phyloP scores from a whole-genome alignment of 2,888 invertebrate species.

The Tenthredo scrophulariae region DNA sequence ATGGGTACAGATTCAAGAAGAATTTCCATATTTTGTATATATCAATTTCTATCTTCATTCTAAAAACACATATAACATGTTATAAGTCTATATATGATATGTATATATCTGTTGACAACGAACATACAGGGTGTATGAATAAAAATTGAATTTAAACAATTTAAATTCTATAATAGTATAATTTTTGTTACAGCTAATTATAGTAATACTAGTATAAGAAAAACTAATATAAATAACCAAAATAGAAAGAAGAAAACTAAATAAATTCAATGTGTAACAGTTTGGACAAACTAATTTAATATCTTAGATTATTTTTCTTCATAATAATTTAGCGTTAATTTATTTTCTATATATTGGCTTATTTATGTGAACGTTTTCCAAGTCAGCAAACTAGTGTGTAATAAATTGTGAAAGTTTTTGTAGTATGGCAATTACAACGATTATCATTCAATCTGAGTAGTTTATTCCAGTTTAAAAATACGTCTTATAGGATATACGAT shows the following conservation, averaged over 20 bases:
- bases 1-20: background rate
- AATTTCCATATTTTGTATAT: background rate
- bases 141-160: background rate
- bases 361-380: background rate
- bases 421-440: background rate
- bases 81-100: background rate
- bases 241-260: no score
- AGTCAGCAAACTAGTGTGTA: background rate
- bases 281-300: background rate
- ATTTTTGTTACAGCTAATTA: background rate
- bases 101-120: background rate
- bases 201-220: no score
- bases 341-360: background rate
- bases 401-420: slow-evolving; percentile 24
- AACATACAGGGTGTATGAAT: background rate
- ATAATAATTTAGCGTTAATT: background rate
- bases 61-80: background rate
- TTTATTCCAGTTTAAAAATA: background rate
- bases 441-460: slow-evolving; percentile 5
- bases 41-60: background rate
- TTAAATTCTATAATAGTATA: background rate
- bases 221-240: background rate
- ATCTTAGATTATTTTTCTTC: background rate
- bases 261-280: background rate
- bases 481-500: background rate